A percentile compares a stretch with the other conserved stretches of the same genome.
Conservation (phyloP, 1,140 invertebrate genomes). For the Hylyphantes graminicola region DNA sequence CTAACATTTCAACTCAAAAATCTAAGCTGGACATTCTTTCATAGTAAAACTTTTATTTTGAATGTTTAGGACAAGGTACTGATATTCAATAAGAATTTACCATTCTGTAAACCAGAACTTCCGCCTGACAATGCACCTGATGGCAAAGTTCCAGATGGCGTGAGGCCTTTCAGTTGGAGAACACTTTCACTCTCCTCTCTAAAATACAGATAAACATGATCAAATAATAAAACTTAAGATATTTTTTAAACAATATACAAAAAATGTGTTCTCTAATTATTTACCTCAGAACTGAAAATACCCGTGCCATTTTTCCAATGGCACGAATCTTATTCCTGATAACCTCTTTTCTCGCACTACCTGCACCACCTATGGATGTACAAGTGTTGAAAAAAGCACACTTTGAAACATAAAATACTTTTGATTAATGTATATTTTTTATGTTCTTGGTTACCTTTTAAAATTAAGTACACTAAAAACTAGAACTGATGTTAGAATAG, state of each 20-base stretch:
- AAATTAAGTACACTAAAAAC: no score
- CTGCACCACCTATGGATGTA: slow-evolving; percentile 41
- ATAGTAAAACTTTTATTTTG: background rate
- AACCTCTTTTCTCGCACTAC: slow-evolving; percentile 92
- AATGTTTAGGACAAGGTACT: background rate
- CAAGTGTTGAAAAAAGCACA: no score
- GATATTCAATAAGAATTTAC: slow-evolving; percentile 69
- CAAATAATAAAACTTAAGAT: background rate
- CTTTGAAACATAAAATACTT: no score
- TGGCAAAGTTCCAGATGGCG: slow-evolving; percentile 98
- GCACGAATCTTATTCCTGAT: slow-evolving; percentile 99
- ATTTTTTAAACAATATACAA: background rate
- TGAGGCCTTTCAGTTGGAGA: slow-evolving; percentile 97
- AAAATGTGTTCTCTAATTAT: background rate
- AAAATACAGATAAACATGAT: slow-evolving; percentile 5
- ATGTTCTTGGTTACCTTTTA: no score
- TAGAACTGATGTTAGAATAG: no score
- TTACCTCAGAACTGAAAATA: slow-evolving; percentile 91
- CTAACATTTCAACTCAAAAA: no score
- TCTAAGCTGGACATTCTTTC: background rate
- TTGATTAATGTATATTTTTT: no score
- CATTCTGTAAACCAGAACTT: slow-evolving; percentile 95
- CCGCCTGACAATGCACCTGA: slow-evolving; percentile 96
- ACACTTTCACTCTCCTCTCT: slow-evolving; percentile 99
- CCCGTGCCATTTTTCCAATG: slow-evolving; percentile 99